Evolutionary conservation across 2,797 vertebrate genomes (phyloP), one percentile per base, ranked within the genome.

Genomic region (Psittacula derbiana): DNA sequence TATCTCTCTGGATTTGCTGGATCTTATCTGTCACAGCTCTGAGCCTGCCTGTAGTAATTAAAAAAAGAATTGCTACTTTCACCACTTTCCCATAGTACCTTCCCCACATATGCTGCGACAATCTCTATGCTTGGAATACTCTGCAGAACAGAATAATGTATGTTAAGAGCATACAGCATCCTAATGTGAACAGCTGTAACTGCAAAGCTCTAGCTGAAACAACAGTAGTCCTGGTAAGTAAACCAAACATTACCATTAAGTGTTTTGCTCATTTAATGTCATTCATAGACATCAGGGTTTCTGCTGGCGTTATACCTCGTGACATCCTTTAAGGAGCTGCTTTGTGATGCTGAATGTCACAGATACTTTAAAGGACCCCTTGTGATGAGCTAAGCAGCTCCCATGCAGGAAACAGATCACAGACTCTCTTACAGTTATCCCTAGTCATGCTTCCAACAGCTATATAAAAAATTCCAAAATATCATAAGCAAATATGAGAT

Each of bases 31-130:
- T 28, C 52, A 90, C 58, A 74, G 36, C 17, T 74, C 44, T 83
- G 12, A 87, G 66, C 27, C 31, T 65, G 53, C n/a, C 58, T 65
- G 33, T 12, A 71, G 38, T 38, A 70, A 82, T 36, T 62, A 72
- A 69, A 58, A 88, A 72, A 30, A 4, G 21, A 88, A 81, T 31
- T 75, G 69, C 50, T 79, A 24, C 27, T 88, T 84, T 84, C 65
- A 64, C 43, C 46, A 25, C 38, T 49, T 75, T 60, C 38, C 58
- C 41, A 66, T 19, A 58, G 41, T 44, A 49, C 25, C 23, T 88
- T 90, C 15, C 67, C 33, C 14, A n/a, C 7, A 12, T 41, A 62
- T 0, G 0, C 64, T 91, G 55, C 44, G 61, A 62, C 40, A 85
- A 47, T 5, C 5, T n/a, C 53, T 52, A 12, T 33, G 31, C 38